A percentile compares a stretch with the other conserved stretches of the same genome.
Evolutionary conservation across 2,888 invertebrate species (phyloP).

Genomic region (Heliconius cydno): DNA sequence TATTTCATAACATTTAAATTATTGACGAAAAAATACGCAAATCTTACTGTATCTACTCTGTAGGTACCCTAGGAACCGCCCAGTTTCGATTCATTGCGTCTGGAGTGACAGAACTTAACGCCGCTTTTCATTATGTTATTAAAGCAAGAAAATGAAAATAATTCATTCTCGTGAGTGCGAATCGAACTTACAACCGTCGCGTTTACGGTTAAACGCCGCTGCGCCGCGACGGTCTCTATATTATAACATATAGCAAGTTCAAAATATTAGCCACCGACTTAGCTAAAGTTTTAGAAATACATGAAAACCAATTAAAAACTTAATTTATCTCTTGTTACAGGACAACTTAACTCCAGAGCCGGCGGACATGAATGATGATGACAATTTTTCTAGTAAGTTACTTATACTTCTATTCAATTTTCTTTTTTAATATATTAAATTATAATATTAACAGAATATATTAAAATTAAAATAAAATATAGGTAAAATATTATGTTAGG

Average conservation of each 20-base stretch:
- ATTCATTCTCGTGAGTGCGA: not conserved
- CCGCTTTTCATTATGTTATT: not conserved
- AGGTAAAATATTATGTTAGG: not conserved
- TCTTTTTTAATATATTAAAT: constrained; percentile 14
- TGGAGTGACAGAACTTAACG: not conserved
- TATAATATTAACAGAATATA: constrained; percentile 6
- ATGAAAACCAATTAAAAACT: constrained; percentile 29
- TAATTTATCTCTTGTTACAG: constrained; percentile 81
- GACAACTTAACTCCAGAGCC: constrained; percentile 88
- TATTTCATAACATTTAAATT: too few species aligned
- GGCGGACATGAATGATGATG: constrained; percentile 87
- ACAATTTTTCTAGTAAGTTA: constrained; percentile 87
- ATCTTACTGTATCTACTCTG: too few species aligned
- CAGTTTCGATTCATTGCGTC: too few species aligned
- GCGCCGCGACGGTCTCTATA: not conserved
- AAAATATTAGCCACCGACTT: not conserved
- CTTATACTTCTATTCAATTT: not conserved
- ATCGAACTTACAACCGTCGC: not conserved
- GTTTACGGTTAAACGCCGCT: not conserved
- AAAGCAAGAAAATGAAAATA: not conserved
- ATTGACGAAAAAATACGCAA: too few species aligned
- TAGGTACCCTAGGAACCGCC: too few species aligned
- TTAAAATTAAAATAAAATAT: not conserved
- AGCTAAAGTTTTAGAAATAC: constrained; percentile 18
- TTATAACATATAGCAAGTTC: not conserved